Base-by-base conservation (phyloP, 2,888 invertebrate genomes). In the Harpalus rubripes region DNA sequence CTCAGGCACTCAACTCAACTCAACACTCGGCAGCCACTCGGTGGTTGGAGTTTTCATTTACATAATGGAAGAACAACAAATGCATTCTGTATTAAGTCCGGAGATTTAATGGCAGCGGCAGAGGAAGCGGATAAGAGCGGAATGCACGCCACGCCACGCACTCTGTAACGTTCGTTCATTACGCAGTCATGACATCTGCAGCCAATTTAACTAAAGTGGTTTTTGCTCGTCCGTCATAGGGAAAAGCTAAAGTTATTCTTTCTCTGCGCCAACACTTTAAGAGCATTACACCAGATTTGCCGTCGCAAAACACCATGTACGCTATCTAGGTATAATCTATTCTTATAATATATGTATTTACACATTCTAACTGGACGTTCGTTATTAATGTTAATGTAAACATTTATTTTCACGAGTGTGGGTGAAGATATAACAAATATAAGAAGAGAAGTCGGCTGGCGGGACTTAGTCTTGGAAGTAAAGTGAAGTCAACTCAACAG, bases 61-160 rank as follows among this genome's bases (percentile, higher is more conserved):
- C 91, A 91, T 91, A 91, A 91, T 91, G 91, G 91, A 91, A 91
- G 91, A 91, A 91, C 91, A 91, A 91, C 91, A 91, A 91, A 91
- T 91, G 91, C 91, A 91, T 91, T 91, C 91, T 90, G 91, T 91
- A 91, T 91, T 91, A 91, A 91, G 90, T 91, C 90, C 90, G 90
- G 90, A 91, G 91, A 91, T 91, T 91, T 91, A 91, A 91, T 91
- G 91, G 91, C 89, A 88, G 88, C 32, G 41, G 74, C 72, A 72
- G 39, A 83, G 83, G 83, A 83, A 83, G 74, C 61, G 83, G 74
- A 83, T 61, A 76, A 74, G 58, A 83, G 68, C 59, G 76, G 84
- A 81, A 68, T 63, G 81, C 74, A 81, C 81, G 85, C 68, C 32
- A 32, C 32, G 52, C 72, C 18, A 41, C 58, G 56, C 56, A 78